Conservation (phyloP, 1,140 invertebrate genomes). For the Mesaphorura yosii region DNA sequence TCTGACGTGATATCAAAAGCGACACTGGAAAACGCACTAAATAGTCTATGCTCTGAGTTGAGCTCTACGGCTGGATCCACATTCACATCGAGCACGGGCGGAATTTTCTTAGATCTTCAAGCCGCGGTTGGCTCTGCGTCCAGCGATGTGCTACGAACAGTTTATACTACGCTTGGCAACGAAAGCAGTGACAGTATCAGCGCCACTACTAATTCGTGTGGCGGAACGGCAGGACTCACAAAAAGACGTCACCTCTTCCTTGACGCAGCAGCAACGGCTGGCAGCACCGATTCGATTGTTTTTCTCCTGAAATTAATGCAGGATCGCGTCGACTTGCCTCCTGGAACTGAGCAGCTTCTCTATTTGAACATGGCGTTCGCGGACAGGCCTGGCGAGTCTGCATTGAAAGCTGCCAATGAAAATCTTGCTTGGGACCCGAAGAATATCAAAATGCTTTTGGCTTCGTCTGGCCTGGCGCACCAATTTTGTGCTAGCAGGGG, state of each 20-base stretch:
- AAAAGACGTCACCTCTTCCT: constrained; percentile 48
- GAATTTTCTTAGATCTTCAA: background rate
- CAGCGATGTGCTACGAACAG: constrained; percentile 48
- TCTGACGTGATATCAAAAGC: background rate
- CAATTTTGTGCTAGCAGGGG: constrained; percentile 35
- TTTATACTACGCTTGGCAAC: constrained; percentile 45
- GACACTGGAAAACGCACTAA: too few species aligned
- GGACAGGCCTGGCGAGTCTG: constrained; percentile 52
- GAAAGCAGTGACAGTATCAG: constrained; percentile 3
- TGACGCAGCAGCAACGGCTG: constrained; percentile 61
- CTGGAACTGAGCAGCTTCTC: constrained; percentile 52
- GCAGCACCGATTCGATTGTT: constrained; percentile 60
- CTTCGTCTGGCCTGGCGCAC: constrained; percentile 39
- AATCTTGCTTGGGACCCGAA: constrained; percentile 42
- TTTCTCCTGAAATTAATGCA: constrained; percentile 54
- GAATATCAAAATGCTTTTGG: constrained; percentile 37
- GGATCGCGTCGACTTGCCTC: constrained; percentile 43
- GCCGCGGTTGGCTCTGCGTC: background rate
- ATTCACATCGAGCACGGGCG: too few species aligned
- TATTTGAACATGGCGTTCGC: constrained; percentile 58
- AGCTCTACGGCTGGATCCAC: too few species aligned
- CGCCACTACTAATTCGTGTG: background rate
- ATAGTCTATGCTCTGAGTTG: too few species aligned
- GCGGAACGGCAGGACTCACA: background rate
- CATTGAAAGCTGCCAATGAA: constrained; percentile 42